Evolutionary conservation across 1,140 invertebrate genomes (phyloP).

Genomic region (Drosophila hydei): DNA sequence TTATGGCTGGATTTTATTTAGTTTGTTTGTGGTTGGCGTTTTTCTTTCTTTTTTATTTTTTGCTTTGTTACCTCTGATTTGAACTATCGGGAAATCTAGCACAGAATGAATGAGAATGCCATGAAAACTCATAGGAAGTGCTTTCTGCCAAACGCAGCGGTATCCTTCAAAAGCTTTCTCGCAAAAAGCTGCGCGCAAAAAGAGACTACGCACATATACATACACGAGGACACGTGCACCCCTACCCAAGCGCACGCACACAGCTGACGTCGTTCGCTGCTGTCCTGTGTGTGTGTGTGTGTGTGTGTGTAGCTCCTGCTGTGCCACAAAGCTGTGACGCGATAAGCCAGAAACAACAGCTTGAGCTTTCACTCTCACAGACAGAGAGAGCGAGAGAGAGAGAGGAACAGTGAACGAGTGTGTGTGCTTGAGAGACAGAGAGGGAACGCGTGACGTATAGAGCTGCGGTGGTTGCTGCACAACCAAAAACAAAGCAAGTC

Average conservation of each 20-base stretch:
- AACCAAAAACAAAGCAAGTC: constrained; percentile 19
- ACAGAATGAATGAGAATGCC: constrained; percentile 77
- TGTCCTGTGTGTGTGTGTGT: not conserved
- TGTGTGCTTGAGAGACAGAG: not conserved
- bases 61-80: constrained; percentile 72
- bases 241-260: constrained; percentile 10
- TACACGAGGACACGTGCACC: constrained; percentile 22
- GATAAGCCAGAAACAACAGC: constrained; percentile 5
- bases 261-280: constrained; percentile 14
- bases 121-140: constrained; percentile 65
- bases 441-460: constrained; percentile 18
- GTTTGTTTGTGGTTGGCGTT: constrained; percentile 7
- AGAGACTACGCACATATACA: constrained; percentile 20
- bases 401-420: too few relatives aligned
- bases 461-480: not conserved
- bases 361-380: constrained; percentile 1
- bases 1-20: constrained; percentile 29
- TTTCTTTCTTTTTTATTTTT: constrained; percentile 13
- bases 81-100: constrained; percentile 83
- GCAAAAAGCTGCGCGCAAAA: constrained; percentile 27
- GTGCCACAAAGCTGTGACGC: constrained; percentile 15
- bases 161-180: constrained; percentile 62
- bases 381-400: not conserved
- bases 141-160: constrained; percentile 54
- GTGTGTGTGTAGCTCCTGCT: not conserved